A percentile compares a stretch with the other conserved stretches of the same genome.
phyloP scores from a whole-genome alignment of 2,797 vertebrate genomes.

The Sphaeramia orbicularis region DNA sequence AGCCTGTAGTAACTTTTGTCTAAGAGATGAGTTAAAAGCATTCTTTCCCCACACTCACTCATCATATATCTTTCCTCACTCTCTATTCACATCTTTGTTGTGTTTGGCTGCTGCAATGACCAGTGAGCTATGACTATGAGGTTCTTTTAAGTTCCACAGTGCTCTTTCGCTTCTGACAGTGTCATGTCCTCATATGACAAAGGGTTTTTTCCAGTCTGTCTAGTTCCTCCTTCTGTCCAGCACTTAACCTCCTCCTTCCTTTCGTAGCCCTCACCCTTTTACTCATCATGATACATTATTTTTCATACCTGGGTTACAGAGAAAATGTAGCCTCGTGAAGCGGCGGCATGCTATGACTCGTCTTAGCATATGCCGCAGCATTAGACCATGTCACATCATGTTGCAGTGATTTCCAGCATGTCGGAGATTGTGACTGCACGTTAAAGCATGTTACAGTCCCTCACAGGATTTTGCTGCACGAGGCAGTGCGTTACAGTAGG shows the following conservation, averaged over 20 bases:
- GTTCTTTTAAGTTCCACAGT: background rate
- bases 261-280: constrained; percentile 39
- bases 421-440: background rate
- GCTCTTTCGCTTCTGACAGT: constrained; percentile 16
- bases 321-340: background rate
- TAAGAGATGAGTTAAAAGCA: constrained; percentile 26
- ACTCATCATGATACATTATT: constrained; percentile 28
- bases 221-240: constrained; percentile 18
- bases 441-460: background rate
- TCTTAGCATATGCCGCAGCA: background rate
- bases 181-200: constrained; percentile 34
- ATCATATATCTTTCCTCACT: constrained; percentile 32
- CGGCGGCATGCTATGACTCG: background rate
- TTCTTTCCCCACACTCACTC: constrained; percentile 23
- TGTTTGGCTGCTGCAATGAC: constrained; percentile 29
- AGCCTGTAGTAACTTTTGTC: constrained; percentile 6
- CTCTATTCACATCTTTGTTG: constrained; percentile 23
- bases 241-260: constrained; percentile 16
- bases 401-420: background rate
- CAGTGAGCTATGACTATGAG: constrained; percentile 10
- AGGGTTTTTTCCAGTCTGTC: constrained; percentile 12
- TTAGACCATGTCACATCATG: background rate
- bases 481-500: background rate
- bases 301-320: constrained; percentile 8
- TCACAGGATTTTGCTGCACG: constrained; percentile 1